Evolutionary conservation across 2,113 vertebrate species (phyloP).

Genomic region (Pachycephala philippinensis): DNA sequence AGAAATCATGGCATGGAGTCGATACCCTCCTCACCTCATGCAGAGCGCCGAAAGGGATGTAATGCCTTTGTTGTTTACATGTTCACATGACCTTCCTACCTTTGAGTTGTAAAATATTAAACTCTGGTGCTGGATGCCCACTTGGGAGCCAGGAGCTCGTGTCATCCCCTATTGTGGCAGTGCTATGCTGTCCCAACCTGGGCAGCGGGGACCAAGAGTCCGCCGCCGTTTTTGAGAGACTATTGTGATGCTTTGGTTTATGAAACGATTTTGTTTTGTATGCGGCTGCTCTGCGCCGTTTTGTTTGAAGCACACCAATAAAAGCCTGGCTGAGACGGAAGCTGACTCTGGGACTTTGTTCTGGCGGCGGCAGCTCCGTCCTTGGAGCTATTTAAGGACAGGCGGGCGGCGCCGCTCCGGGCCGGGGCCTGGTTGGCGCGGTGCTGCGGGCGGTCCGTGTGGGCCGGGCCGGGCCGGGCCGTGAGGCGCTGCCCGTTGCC

Average conservation of each 20-base stretch:
- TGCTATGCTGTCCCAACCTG: fast-evolving
- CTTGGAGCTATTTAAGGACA: not conserved
- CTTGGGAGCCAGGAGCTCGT: fast-evolving
- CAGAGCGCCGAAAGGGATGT: not conserved
- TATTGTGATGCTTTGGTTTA: not conserved
- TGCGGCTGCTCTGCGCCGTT: fast-evolving
- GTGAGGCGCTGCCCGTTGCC: not conserved
- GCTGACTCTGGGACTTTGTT: not conserved
- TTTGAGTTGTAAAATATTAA: not conserved
- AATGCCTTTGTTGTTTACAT: fast-evolving
- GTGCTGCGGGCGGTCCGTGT: fast-evolving
- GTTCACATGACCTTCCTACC: not conserved
- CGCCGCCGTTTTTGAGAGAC: not conserved
- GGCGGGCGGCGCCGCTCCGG: not conserved
- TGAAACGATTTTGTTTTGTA: not conserved
- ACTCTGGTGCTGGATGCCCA: fast-evolving
- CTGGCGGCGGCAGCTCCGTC: not conserved
- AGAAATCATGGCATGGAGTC: not conserved
- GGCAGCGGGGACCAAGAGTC: fast-evolving
- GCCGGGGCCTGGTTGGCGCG: fast-evolving
- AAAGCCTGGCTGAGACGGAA: not conserved
- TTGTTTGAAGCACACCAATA: not conserved
- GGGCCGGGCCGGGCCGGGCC: fast-evolving
- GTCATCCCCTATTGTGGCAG: not conserved
- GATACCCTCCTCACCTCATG: not conserved